Evolutionary conservation across 1,140 invertebrate genomes (phyloP), one percentile per base, ranked within the genome.

Genomic region (Drosophila burlai): DNA sequence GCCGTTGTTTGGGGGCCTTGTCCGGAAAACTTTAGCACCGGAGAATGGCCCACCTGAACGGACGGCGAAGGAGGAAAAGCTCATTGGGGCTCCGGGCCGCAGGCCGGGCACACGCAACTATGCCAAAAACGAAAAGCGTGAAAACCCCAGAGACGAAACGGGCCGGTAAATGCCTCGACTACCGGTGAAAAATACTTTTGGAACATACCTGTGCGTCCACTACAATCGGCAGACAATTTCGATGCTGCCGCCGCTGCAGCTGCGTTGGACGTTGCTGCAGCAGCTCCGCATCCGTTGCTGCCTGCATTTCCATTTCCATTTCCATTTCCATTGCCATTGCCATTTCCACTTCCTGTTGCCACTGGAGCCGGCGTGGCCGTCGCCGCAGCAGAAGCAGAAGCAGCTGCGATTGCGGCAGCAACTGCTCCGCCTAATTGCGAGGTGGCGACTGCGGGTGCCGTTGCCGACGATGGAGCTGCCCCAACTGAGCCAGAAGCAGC

Each of bases 171-270:
- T 90, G 86, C 81, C 76, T 85, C 64, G 73, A 89, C 85, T 90
- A 76, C 86, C 85, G 82, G 85, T 83, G 84, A 69, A 82, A 87
- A 91, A 85, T 92, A 89, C 87, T 91, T 91, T 91, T 91, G 89
- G 83, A 91, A 92, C 91, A 85, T 93, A 93, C 92, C 92, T 93
- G 92, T 92, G 78, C 92, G 92, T 91, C 92, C 92, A 84, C 87
- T 93, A 76, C 92, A 93, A 76, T 93, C 92, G 74, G 81, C 77
- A 79, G 91, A 91, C 86, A 92, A 80, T 83, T 92, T 91, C 69
- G 91, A 81, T 90, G 85, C 75, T 46, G 85, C 76, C 29, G 65
- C 61, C 34, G 64, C 59, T n/a, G 77, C 43, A 43, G 72, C 34
- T 45, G 76, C 52, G 47, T 71, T 68, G 46, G 80, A 24, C 47